Evolutionary conservation across 2,113 vertebrate genomes (phyloP).

Genomic region (Odocoileus virginianus): DNA sequence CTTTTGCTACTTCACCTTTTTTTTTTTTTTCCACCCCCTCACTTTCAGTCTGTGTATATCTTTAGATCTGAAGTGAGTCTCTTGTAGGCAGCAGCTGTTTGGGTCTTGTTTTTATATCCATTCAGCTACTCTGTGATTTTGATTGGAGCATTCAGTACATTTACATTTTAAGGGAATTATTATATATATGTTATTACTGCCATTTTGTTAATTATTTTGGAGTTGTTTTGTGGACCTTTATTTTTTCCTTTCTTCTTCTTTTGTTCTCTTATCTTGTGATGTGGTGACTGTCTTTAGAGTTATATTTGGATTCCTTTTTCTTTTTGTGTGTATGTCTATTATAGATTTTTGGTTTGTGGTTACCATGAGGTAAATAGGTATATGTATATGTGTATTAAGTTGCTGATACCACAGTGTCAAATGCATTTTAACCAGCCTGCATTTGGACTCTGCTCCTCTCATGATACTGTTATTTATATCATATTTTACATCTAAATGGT

Average conservation of each 20-base stretch:
- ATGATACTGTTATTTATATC: not conserved
- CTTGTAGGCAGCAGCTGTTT: not conserved
- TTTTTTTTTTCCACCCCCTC: not conserved
- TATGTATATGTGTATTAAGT: not conserved
- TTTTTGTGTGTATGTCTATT: not conserved
- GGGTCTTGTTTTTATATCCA: not conserved
- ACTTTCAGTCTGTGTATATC: not conserved
- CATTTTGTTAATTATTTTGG: not conserved
- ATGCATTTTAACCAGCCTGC: not conserved
- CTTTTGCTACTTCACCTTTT: not conserved
- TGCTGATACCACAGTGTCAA: not conserved
- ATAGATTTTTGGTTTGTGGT: not conserved
- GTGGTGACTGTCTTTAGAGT: not conserved
- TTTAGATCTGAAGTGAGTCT: not conserved
- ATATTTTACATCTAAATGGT: not conserved
- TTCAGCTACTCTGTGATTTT: not conserved
- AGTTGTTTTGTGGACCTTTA: not conserved
- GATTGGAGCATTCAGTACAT: not conserved
- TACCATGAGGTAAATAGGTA: not conserved
- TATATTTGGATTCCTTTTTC: not conserved
- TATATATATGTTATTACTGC: not conserved
- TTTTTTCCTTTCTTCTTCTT: not conserved
- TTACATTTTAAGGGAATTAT: not conserved
- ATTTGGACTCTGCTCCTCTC: not conserved
- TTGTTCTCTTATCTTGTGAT: not conserved